Evolutionary conservation across 92 coral and sea anemone species (phyloP), one percentile per base, ranked within the genome.

Genomic region (Phenganax stokvisi): DNA sequence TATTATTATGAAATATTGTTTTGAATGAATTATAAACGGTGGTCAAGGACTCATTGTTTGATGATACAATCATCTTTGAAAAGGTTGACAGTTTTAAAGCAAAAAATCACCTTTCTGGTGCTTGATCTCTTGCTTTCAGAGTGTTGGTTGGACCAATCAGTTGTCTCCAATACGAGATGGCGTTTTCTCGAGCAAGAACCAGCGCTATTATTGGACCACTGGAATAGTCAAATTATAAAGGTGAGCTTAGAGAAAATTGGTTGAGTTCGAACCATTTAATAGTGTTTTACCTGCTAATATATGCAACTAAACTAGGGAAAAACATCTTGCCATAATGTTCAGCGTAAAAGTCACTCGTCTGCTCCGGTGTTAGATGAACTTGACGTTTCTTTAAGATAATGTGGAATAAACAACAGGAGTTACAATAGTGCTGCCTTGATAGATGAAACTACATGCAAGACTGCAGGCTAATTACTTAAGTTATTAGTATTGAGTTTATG

Each of bases 251-350:
- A 51, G 11, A 30, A 47, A 51, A 25, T 17, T 47, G 7, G 3
- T 72, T 44, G 54, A 51, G 25, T 12, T 30, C 7, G 57, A 37
- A 20, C 20, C 20, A 3, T 31, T 27, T 27, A 8, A 51, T 37
- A 17, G 56, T 13, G 28, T 7, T 60, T 11, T 47, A 79, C 83
- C 83, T 79, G 86, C 99, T 96, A 90, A 96, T 96, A 80, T 96
- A 96, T 7, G 99, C 99, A 13, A 96, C 99, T 61, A 96, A 89
- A 84, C 99, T 96, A 58, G 99, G 99, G 76, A 96, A 96, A 81
- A 96, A 96, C 97, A 96, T 96, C 77, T 96, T 96, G 55, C 99
- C 99, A 87, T 96, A 96, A 84, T 96, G 99, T 57, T 96, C 99
- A 80, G 99, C 99, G 75, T 96, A 96, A 80, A 96, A 96, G 77